Conservation (phyloP, 2,113 vertebrate species). For the Illadopsis cleaveri region DNA sequence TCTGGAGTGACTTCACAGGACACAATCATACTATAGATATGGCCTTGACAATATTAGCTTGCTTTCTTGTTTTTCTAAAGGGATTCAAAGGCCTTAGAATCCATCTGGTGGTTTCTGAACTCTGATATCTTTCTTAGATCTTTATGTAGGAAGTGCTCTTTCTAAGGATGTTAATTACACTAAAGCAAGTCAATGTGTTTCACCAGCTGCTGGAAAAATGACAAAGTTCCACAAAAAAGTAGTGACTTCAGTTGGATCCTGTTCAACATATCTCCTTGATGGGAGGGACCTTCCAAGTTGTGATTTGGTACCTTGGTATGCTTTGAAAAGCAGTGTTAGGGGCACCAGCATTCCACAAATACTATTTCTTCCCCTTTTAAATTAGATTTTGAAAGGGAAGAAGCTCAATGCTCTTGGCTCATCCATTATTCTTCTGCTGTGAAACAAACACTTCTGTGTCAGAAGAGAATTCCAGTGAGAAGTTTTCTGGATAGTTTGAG, state of each 20-base stretch:
- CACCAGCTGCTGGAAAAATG: not conserved
- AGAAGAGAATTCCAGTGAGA: not conserved
- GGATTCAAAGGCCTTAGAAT: not conserved
- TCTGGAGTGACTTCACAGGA: not conserved
- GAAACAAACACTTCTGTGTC: not conserved
- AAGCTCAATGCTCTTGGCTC: not conserved
- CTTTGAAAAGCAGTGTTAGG: not conserved
- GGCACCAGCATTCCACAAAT: not conserved
- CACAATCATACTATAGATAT: not conserved
- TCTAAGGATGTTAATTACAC: not conserved
- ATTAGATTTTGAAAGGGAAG: not conserved
- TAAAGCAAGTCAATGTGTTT: not conserved
- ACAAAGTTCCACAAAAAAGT: not conserved
- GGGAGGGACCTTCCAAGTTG: not conserved
- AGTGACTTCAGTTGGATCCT: not conserved
- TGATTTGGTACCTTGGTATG: not conserved
- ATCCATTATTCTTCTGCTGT: not conserved
- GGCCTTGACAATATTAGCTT: not conserved
- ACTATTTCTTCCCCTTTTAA: not conserved
- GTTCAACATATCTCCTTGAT: not conserved
- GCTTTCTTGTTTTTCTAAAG: not conserved
- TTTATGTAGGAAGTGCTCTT: not conserved
- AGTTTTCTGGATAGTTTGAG: not conserved
- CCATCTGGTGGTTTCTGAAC: constrained; percentile 4
- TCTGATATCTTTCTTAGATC: not conserved